A percentile compares a stretch with the other conserved stretches of the same genome.
Evolutionary conservation across 2,888 invertebrate species (phyloP).

Genomic region (Heliconius charithonia): DNA sequence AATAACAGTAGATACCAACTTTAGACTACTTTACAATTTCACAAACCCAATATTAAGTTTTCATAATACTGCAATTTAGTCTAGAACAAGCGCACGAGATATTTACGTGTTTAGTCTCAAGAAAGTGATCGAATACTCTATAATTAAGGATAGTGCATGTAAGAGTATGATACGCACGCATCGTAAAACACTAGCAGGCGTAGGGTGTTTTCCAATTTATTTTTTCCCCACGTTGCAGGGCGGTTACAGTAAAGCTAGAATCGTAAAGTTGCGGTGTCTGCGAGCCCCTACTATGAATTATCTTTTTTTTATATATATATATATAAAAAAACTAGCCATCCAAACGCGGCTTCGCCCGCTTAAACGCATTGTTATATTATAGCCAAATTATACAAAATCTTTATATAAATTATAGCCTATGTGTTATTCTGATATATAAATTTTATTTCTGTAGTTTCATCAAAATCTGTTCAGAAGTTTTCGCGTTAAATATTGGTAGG

Average conservation of each 20-base stretch:
- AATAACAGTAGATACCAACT: background rate
- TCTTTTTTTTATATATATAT: too few relatives aligned
- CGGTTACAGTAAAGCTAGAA: slow-evolving; percentile 75
- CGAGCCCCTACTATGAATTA: slow-evolving; percentile 64
- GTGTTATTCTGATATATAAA: too few relatives aligned
- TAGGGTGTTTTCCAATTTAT: slow-evolving; percentile 81
- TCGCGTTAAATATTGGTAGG: too few relatives aligned
- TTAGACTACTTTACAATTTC: background rate
- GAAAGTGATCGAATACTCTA: slow-evolving; percentile 38
- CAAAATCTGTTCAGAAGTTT: too few relatives aligned
- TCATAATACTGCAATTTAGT: slow-evolving; percentile 3
- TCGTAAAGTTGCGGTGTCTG: slow-evolving; percentile 80
- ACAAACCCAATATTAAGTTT: background rate
- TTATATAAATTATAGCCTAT: too few relatives aligned
- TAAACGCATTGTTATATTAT: too few relatives aligned
- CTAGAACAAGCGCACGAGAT: slow-evolving; percentile 1
- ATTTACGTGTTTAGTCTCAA: slow-evolving; percentile 11
- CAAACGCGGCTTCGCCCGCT: too few relatives aligned
- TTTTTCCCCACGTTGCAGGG: slow-evolving; percentile 79
- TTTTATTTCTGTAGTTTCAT: too few relatives aligned
- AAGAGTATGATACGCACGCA: slow-evolving; percentile 48
- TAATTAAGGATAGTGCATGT: slow-evolving; percentile 52
- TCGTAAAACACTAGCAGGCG: slow-evolving; percentile 65
- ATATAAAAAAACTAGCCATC: too few relatives aligned
- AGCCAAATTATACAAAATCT: too few relatives aligned